phyloP scores from a whole-genome alignment of 1,140 invertebrate genomes.

The Homarus americanus region DNA sequence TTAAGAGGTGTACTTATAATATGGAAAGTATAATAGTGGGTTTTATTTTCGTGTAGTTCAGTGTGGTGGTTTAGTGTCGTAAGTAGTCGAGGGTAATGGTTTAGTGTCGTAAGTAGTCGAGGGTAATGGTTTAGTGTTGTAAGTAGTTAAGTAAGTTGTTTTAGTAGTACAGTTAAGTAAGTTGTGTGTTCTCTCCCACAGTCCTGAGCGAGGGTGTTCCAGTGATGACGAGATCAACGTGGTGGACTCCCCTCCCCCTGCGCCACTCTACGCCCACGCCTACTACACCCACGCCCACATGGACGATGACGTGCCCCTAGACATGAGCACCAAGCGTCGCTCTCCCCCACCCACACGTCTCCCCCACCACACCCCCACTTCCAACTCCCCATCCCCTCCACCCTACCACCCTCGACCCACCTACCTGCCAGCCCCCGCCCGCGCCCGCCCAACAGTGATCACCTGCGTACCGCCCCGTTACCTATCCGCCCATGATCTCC shows the following conservation, averaged over 20 bases:
- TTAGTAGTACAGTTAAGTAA: too few species aligned
- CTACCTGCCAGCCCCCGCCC: conserved; percentile 48
- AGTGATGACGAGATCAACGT: conserved; percentile 72
- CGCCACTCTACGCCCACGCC: conserved; percentile 33
- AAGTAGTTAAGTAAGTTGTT: too few species aligned
- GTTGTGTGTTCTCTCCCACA: not conserved
- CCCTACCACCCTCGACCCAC: conserved; percentile 56
- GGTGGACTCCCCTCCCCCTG: conserved; percentile 64
- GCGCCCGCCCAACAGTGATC: conserved; percentile 55
- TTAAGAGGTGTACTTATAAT: too few species aligned
- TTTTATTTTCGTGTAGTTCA: too few species aligned
- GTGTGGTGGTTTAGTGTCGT: too few species aligned
- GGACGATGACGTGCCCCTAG: conserved; percentile 52
- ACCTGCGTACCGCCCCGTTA: conserved; percentile 50
- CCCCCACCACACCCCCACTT: conserved; percentile 30
- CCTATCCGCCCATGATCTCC: conserved; percentile 39
- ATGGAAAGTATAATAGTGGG: too few species aligned
- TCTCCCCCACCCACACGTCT: conserved; percentile 5
- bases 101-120: too few species aligned
- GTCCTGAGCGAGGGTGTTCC: conserved; percentile 57
- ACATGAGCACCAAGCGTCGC: conserved; percentile 55
- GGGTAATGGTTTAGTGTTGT: too few species aligned
- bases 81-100: too few species aligned
- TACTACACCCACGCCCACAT: conserved; percentile 28
- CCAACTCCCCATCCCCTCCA: conserved; percentile 49